Conservation (phyloP, 2,888 invertebrate genomes). For the Heliconius cydno region DNA sequence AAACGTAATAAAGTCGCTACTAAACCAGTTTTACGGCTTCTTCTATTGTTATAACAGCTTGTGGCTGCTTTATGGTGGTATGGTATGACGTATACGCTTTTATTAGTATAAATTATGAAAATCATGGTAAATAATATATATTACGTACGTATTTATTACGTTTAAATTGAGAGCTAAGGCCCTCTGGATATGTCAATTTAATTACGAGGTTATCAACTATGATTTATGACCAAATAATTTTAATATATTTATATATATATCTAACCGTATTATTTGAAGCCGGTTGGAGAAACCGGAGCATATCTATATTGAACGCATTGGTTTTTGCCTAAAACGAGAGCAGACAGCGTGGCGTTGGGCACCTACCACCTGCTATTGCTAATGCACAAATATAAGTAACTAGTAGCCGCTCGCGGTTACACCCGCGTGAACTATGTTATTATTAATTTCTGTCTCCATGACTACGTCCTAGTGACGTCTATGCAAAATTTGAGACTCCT, state of each 20-base stretch:
- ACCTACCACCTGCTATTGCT: no score
- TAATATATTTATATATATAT: no score
- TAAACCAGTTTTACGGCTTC: constrained; percentile 40
- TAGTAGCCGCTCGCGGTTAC: no score
- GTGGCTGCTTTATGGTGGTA: constrained; percentile 34
- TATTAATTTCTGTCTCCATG: no score
- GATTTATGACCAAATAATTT: constrained; percentile 4
- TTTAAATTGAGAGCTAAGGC: background rate
- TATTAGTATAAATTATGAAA: constrained; percentile 8
- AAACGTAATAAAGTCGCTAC: constrained; percentile 38
- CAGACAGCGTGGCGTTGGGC: background rate
- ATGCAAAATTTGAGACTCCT: no score
- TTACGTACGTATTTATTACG: background rate
- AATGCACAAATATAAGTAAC: background rate
- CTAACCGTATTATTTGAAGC: background rate
- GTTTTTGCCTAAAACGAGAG: background rate
- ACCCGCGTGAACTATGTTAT: no score
- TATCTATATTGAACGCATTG: background rate
- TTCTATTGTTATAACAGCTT: constrained; percentile 37
- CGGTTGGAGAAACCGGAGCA: background rate
- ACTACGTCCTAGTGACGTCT: no score
- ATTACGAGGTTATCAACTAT: constrained; percentile 24
- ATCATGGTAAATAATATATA: background rate
- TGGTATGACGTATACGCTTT: constrained; percentile 18
- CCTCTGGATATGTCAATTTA: constrained; percentile 9